Percentiles rank a stretch among this genome's conserved stretches.
phyloP scores from a whole-genome alignment of 2,797 vertebrate genomes.

The Xenops minutus region DNA sequence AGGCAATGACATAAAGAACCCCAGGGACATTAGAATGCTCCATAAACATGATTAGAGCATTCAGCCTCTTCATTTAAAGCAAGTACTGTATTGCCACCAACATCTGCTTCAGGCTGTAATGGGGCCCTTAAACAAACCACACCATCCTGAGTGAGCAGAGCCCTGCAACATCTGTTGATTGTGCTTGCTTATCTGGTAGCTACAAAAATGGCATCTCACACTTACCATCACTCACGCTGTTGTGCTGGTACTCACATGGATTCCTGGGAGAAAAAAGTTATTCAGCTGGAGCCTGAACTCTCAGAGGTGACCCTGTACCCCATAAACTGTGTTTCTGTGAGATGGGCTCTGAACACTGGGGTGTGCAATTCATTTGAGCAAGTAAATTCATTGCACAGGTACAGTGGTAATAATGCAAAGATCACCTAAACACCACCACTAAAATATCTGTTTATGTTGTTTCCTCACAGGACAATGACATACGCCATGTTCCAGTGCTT shows the following conservation, averaged over 20 bases:
- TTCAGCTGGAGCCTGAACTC: background rate
- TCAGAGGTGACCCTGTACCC: background rate
- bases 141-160: background rate
- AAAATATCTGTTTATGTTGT: background rate
- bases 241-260: background rate
- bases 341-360: background rate
- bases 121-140: constrained; percentile 11
- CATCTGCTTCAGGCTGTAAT: constrained; percentile 14
- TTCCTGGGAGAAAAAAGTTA: background rate
- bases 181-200: background rate
- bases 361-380: background rate
- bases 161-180: background rate
- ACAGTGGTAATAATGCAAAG: background rate
- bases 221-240: background rate
- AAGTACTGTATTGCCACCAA: constrained; percentile 18
- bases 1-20: background rate
- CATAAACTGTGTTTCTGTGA: background rate
- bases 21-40: constrained; percentile 11
- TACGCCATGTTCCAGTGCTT: background rate
- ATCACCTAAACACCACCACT: background rate
- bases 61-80: constrained; percentile 47
- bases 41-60: constrained; percentile 34
- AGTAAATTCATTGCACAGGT: background rate
- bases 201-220: background rate
- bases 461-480: background rate